Base-by-base conservation (phyloP, 1,140 invertebrate genomes). In the Euwallacea fornicatus region DNA sequence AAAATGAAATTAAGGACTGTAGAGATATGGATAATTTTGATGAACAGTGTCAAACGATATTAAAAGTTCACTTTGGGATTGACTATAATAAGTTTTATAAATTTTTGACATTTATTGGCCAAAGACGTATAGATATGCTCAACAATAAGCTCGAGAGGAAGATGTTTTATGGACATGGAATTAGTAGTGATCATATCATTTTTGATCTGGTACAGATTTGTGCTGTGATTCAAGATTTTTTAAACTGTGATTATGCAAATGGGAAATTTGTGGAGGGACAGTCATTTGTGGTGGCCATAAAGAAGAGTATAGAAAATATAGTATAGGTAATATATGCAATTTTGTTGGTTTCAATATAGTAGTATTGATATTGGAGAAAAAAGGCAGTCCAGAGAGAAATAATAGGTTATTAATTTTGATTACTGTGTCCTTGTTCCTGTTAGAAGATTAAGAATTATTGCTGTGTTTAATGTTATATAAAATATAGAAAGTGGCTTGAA, bases 1-100 rank as follows among this genome's bases (percentile, higher is more conserved):
- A 91, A 80, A 84, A 86, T 73, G 95, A 97, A 85, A 91, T 97
- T 56, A 78, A 84, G 42, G 91, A 94, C 78, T 92, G 91, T 76
- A 84, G 80, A 73, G 84, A 88, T 70, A 89, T 89, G 84, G 86
- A 88, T 43, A 88, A 90, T 73, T 95, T 89, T 86, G 77, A 82
- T 42, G 82, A 85, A 42, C 90, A 93, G 73, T 94, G 92, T 80
- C 92, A 96, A 83, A 73, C 90, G 2, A 89, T 97, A 81, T 82
- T 97, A 46, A 90, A 91, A 82, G 88, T 90, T 16, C 87, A 88
- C 15, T 92, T 91, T 85, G 95, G 96, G 54, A 91, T 97, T 79
- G 87, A 97, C 82, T 92, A 89, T 82, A 75, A 79, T 60, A 86
- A 90, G 65, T 93, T 94, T 82, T 85, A 86, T 64, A 78, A 88